These are phyloP conservation scores for Ascaphus truei DNA, from an alignment of 2,113 vertebrate genomes.

Conservation along the genomic window DNA sequence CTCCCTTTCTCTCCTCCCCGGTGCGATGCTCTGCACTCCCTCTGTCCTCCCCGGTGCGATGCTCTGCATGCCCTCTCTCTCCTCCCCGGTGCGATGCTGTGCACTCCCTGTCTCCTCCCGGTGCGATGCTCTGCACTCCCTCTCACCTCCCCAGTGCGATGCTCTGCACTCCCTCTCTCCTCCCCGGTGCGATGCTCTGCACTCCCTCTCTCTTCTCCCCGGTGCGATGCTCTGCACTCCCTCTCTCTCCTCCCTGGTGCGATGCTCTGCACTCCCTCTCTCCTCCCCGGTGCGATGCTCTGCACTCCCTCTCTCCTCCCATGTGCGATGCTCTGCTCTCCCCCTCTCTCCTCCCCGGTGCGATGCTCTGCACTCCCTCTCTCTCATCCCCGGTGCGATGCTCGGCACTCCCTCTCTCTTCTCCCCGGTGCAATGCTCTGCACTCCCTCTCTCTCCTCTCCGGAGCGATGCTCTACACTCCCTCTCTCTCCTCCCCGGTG, in stretches of 20 bases:
- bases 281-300: not conserved
- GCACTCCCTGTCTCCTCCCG: not conserved
- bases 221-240: not conserved
- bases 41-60: too few relatives aligned
- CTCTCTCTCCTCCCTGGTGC: too few relatives aligned
- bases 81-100: not conserved
- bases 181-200: not conserved
- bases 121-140: not conserved
- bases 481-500: not conserved
- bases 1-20: not conserved
- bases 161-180: not conserved
- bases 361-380: not conserved
- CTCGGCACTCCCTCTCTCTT: not conserved
- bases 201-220: not conserved
- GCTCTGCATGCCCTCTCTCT: not conserved
- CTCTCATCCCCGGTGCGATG: not conserved
- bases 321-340: not conserved
- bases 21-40: not conserved
- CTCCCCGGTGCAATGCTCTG: not conserved
- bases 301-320: not conserved
- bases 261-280: not conserved
- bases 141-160: too few relatives aligned
- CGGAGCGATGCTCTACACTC: not conserved
- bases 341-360: too few relatives aligned
- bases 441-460: too few relatives aligned